phyloP scores from a whole-genome alignment of 2,888 invertebrate species.

The Belgica antarctica region DNA sequence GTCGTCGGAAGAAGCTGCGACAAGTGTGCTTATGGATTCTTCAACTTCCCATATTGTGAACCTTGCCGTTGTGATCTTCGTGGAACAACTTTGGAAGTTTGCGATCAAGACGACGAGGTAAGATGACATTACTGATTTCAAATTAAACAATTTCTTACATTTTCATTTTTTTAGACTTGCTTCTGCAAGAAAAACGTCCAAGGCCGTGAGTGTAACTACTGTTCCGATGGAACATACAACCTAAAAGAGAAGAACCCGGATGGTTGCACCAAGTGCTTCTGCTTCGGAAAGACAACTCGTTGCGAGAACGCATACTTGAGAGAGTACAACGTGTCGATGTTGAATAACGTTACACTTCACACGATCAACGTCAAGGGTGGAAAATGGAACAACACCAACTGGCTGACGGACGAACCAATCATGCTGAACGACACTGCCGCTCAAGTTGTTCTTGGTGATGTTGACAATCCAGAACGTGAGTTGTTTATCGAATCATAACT shows the following conservation, averaged over 20 bases:
- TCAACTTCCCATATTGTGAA: conserved; percentile 84
- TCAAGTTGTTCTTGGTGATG: conserved; percentile 51
- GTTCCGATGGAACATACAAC: conserved; percentile 87
- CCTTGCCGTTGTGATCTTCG: conserved; percentile 75
- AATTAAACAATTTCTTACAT: background rate
- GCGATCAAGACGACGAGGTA: conserved; percentile 66
- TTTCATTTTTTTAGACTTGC: conserved; percentile 55
- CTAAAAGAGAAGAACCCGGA: conserved; percentile 77
- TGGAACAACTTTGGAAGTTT: conserved; percentile 85
- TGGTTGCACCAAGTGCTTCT: conserved; percentile 96
- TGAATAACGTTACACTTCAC: conserved; percentile 50
- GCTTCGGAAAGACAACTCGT: conserved; percentile 87
- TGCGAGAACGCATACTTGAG: conserved; percentile 74
- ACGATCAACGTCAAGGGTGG: conserved; percentile 46
- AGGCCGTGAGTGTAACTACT: conserved; percentile 74
- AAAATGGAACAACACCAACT: conserved; percentile 28
- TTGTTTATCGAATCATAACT: background rate
- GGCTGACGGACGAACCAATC: conserved; percentile 48
- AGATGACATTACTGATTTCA: conserved; percentile 30
- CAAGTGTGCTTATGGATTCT: conserved; percentile 78
- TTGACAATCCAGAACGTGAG: conserved; percentile 45
- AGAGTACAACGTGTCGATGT: conserved; percentile 53
- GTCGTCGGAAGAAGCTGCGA: conserved; percentile 89
- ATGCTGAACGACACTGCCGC: conserved; percentile 53
- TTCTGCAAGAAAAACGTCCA: conserved; percentile 74